These are phyloP conservation scores for Bradypodion pumilum DNA, from an alignment of 2,797 vertebrate species.

Conservation along the genomic window DNA sequence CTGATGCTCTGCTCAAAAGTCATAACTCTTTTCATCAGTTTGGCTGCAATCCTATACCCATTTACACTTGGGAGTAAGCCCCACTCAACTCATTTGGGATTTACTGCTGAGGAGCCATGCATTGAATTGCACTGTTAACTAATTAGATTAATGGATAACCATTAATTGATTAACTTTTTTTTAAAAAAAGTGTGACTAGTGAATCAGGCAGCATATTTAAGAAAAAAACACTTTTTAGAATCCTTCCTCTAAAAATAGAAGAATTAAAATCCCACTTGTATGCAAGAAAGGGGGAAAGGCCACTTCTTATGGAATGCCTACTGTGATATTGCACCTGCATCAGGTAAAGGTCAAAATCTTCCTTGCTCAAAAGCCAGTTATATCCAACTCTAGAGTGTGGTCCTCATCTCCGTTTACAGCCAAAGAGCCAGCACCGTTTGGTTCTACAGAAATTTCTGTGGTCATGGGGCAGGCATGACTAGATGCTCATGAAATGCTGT, in stretches of 20 bases:
- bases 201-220: neutral
- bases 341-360: neutral
- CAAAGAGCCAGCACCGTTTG: no score
- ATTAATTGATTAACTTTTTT: neutral
- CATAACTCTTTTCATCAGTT: neutral
- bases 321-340: neutral
- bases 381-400: no score
- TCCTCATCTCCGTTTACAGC: no score
- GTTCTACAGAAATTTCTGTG: no score
- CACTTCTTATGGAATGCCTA: neutral
- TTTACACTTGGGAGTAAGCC: neutral
- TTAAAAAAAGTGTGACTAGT: neutral
- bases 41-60: neutral
- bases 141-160: neutral
- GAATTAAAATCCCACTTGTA: neutral
- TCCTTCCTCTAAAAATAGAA: neutral
- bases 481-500: no score
- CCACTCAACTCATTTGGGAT: neutral
- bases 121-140: neutral
- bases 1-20: neutral
- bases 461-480: no score
- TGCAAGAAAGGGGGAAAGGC: neutral
- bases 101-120: neutral
- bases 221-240: neutral
- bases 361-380: no score